phyloP scores from a whole-genome alignment of 2,888 invertebrate genomes.

The Eupithecia inturbata region DNA sequence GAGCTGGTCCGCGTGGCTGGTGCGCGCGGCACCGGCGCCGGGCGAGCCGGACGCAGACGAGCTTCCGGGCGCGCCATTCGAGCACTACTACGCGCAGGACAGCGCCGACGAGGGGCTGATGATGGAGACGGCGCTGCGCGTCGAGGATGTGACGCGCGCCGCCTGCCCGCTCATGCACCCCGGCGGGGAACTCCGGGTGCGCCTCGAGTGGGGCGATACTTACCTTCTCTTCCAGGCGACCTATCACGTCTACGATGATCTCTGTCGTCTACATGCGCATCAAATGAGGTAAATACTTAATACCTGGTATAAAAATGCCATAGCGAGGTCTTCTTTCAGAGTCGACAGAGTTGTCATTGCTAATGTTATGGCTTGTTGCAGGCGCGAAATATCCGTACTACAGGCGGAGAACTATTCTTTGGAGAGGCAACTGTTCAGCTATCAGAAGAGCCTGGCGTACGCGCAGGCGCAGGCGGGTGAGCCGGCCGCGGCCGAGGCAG shows the following conservation, averaged over 20 bases:
- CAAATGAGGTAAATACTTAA: constrained; percentile 87
- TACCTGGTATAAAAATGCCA: too few relatives aligned
- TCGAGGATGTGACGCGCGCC: constrained; percentile 88
- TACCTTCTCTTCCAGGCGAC: constrained; percentile 91
- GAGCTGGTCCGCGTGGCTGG: constrained; percentile 88
- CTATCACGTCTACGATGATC: constrained; percentile 93
- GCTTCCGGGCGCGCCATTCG: constrained; percentile 89
- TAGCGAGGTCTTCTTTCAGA: too few relatives aligned
- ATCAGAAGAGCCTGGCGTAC: constrained; percentile 90
- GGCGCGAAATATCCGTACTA: constrained; percentile 90
- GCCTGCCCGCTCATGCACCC: constrained; percentile 88
- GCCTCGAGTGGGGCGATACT: constrained; percentile 93
- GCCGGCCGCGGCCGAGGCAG: constrained; percentile 66
- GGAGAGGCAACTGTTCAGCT: constrained; percentile 92
- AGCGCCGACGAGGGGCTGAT: constrained; percentile 91
- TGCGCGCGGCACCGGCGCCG: constrained; percentile 79
- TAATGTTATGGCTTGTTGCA: constrained; percentile 62
- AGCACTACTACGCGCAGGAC: constrained; percentile 92
- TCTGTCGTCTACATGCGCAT: constrained; percentile 90
- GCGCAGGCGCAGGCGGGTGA: constrained; percentile 86
- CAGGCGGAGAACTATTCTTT: constrained; percentile 93
- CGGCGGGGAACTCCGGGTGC: constrained; percentile 89
- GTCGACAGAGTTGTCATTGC: constrained; percentile 19
- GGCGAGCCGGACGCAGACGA: constrained; percentile 87
- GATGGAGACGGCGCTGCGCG: constrained; percentile 90